Percentiles rank a stretch among this genome's conserved stretches.
phyloP scores from a whole-genome alignment of 2,888 invertebrate genomes.

The Allophyes oxyacanthae region DNA sequence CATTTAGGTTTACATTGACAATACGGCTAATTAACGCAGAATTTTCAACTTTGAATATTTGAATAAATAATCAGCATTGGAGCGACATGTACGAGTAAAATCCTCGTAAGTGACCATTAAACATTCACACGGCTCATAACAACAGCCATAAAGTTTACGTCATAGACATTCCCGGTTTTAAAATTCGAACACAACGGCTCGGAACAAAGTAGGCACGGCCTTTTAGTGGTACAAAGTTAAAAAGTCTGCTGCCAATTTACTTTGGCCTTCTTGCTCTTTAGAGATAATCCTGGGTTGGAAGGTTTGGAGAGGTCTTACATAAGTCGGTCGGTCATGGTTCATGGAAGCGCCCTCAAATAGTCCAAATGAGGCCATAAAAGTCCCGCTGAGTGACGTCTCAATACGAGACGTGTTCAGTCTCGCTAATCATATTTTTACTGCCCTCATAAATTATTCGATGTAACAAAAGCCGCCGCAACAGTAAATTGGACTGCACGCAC shows the following conservation, averaged over 20 bases:
- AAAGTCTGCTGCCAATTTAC: constrained; percentile 60
- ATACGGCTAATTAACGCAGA: constrained; percentile 45
- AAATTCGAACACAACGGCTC: constrained; percentile 71
- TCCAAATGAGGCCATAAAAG: constrained; percentile 83
- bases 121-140: constrained; percentile 78
- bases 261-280: constrained; percentile 51
- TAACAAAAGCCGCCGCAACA: constrained; percentile 68
- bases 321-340: constrained; percentile 75
- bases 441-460: constrained; percentile 76
- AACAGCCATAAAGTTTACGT: constrained; percentile 79
- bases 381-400: constrained; percentile 81
- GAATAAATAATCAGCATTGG: constrained; percentile 16
- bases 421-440: constrained; percentile 84
- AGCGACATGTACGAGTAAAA: constrained; percentile 15
- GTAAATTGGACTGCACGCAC: constrained; percentile 66
- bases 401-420: constrained; percentile 70
- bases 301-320: constrained; percentile 60
- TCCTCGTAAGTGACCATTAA: constrained; percentile 67
- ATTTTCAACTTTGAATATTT: constrained; percentile 7
- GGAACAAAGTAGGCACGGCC: constrained; percentile 62
- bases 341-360: constrained; percentile 82
- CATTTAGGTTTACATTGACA: constrained; percentile 54
- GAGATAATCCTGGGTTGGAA: constrained; percentile 32
- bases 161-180: constrained; percentile 73
- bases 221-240: constrained; percentile 64